Evolutionary conservation across 2,113 vertebrate species (phyloP).

Genomic region (Rattus rattus): DNA sequence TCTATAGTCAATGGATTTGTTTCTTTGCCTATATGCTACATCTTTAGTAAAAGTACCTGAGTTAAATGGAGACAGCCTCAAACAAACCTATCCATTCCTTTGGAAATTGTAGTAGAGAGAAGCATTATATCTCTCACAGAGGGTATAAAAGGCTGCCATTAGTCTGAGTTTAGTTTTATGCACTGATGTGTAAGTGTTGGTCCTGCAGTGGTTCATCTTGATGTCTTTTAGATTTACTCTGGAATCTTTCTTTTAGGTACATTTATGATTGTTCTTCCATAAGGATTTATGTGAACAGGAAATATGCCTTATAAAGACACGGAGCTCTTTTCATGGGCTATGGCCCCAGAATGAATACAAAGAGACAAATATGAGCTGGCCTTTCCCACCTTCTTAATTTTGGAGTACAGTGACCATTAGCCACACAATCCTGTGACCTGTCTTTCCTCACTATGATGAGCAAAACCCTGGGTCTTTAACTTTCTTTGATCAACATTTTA

Average conservation of each 20-base stretch:
- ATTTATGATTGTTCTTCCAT: background rate
- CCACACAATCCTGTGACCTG: no score
- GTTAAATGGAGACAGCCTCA: constrained; percentile 22
- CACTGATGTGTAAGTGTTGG: background rate
- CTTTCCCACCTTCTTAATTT: no score
- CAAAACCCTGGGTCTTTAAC: background rate
- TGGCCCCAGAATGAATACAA: background rate
- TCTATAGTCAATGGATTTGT: background rate
- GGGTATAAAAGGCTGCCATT: rapidly evolving
- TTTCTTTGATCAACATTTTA: no score
- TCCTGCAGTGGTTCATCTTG: background rate
- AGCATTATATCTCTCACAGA: rapidly evolving
- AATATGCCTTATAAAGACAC: no score
- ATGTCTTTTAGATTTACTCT: background rate
- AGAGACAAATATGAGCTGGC: background rate
- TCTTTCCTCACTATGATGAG: background rate
- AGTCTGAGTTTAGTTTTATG: background rate
- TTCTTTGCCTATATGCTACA: constrained; percentile 5
- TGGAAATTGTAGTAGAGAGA: background rate
- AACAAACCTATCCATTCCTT: background rate
- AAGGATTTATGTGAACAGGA: background rate
- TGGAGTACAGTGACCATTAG: no score
- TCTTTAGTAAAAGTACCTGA: constrained; percentile 42
- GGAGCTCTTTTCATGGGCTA: background rate
- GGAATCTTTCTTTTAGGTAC: background rate